These are phyloP conservation scores for Todiramphus saurophagus DNA, from an alignment of 2,113 vertebrate genomes.

Conservation along the genomic window DNA sequence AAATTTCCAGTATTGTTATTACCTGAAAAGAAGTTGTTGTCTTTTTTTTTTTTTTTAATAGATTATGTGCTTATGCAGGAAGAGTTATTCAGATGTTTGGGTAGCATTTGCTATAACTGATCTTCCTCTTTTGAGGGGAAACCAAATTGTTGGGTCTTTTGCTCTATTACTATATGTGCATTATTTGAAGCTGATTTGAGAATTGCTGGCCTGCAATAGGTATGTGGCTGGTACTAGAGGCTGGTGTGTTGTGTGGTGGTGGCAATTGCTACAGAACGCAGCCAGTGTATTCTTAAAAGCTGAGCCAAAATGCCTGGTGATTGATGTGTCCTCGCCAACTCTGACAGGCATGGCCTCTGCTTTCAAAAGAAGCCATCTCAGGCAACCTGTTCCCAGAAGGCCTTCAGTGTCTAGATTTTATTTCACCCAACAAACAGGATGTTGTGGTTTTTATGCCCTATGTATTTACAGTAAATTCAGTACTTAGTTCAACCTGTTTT, in stretches of 20 bases:
- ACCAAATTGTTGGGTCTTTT: background rate
- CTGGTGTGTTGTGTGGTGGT: background rate
- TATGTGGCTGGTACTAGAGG: background rate
- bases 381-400: background rate
- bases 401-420: background rate
- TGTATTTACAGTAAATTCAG: background rate
- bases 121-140: background rate
- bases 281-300: background rate
- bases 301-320: background rate
- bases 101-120: background rate
- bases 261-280: background rate
- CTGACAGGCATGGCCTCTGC: background rate
- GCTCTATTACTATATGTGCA: background rate
- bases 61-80: background rate
- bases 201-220: background rate
- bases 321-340: fast-evolving
- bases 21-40: background rate
- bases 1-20: background rate
- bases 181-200: background rate
- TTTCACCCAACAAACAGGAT: background rate
- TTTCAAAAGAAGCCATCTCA: background rate
- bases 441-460: background rate
- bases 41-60: background rate
- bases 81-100: background rate
- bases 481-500: background rate